These are phyloP conservation scores for Limnothrissa miodon DNA, from an alignment of 2,113 vertebrate genomes.

Conservation along the genomic window DNA sequence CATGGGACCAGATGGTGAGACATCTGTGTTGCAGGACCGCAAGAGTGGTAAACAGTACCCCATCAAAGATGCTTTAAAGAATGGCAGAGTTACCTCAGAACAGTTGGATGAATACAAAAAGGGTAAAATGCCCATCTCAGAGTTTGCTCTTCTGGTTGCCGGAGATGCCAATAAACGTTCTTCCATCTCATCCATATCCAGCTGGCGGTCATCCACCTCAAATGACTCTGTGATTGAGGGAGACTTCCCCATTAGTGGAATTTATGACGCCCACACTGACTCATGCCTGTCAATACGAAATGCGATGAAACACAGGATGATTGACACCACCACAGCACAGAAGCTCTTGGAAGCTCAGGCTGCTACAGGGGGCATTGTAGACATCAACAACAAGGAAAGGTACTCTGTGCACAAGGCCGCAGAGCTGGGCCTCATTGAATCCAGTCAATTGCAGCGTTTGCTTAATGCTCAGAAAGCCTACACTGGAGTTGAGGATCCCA, in stretches of 20 bases:
- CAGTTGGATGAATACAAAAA: constrained; percentile 82
- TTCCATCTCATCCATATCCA: constrained; percentile 63
- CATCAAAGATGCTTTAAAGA: constrained; percentile 83
- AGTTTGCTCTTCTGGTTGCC: constrained; percentile 92
- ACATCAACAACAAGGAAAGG: constrained; percentile 78
- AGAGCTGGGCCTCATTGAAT: constrained; percentile 78
- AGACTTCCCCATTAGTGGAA: constrained; percentile 80
- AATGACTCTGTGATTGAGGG: constrained; percentile 60
- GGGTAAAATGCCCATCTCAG: constrained; percentile 87
- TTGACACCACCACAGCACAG: constrained; percentile 83
- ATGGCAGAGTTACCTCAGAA: constrained; percentile 80
- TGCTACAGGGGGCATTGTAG: constrained; percentile 90
- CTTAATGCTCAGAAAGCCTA: constrained; percentile 95
- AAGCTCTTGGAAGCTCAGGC: constrained; percentile 94
- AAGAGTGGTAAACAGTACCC: constrained; percentile 95
- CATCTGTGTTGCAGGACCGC: constrained; percentile 86
- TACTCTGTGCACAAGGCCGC: constrained; percentile 84
- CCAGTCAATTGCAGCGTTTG: constrained; percentile 79
- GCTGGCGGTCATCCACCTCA: constrained; percentile 31
- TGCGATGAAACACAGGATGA: constrained; percentile 78
- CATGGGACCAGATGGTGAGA: constrained; percentile 79
- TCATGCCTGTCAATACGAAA: constrained; percentile 80
- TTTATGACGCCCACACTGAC: constrained; percentile 80
- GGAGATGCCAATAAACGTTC: constrained; percentile 77
- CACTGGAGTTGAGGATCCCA: constrained; percentile 86